Conservation (phyloP, 2,888 invertebrate species). For the Troilus luridus region DNA sequence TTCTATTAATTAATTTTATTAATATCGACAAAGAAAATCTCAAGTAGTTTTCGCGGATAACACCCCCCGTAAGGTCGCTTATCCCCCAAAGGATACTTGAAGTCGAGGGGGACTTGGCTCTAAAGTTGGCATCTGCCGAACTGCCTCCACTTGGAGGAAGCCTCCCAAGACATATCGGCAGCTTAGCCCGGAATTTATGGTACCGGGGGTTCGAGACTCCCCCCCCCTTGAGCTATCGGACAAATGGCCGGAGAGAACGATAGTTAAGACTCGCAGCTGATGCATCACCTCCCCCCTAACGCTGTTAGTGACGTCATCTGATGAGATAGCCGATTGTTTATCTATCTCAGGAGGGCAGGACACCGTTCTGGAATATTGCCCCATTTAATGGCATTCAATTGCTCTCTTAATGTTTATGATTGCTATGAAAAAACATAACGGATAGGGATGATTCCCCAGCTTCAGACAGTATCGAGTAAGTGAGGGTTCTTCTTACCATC, state of each 20-base stretch:
- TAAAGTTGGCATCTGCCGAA: neutral
- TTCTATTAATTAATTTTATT: no score
- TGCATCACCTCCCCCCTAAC: constrained; percentile 17
- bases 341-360: neutral
- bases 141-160: neutral
- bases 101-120: neutral
- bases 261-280: constrained; percentile 34
- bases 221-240: neutral
- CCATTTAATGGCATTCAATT: neutral
- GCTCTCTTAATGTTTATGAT: constrained; percentile 1
- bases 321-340: constrained; percentile 16
- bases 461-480: neutral
- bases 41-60: no score
- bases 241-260: neutral
- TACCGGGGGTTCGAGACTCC: no score
- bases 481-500: neutral
- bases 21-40: no score
- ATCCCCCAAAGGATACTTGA: neutral
- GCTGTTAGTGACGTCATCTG: constrained; percentile 35
- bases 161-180: neutral
- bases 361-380: neutral
- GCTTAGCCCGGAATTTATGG: constrained; percentile 28
- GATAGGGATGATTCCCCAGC: neutral
- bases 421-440: neutral
- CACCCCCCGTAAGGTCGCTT: neutral